phyloP scores from a whole-genome alignment of 2,113 vertebrate species.

The Coptodon bakossiorum region DNA sequence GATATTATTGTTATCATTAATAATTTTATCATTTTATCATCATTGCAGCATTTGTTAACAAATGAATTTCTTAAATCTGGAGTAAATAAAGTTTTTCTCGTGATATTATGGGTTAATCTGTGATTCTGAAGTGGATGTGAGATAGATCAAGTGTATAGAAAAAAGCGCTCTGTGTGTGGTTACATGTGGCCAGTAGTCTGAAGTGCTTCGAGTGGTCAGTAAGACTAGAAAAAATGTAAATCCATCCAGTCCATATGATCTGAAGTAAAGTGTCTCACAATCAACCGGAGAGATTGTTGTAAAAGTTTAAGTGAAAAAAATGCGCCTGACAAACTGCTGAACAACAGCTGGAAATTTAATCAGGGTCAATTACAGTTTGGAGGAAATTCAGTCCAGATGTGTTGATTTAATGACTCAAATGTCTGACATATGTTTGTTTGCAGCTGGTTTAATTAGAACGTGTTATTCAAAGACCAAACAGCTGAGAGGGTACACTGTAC shows the following conservation, averaged over 20 bases:
- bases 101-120: background rate
- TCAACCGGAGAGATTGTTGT: background rate
- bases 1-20: background rate
- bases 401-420: background rate
- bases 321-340: background rate
- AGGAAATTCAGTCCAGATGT: background rate
- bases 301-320: background rate
- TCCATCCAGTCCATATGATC: background rate
- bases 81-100: accelerated
- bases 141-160: accelerated
- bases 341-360: background rate
- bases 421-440: background rate
- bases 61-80: background rate
- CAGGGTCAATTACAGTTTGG: background rate
- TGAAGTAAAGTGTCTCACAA: background rate
- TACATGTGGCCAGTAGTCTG: accelerated
- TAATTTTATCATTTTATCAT: background rate
- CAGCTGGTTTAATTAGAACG: background rate
- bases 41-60: background rate
- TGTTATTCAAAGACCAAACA: background rate
- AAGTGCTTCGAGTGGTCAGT: accelerated
- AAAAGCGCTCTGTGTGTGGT: background rate
- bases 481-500: background rate
- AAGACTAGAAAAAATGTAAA: background rate
- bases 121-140: background rate